Base-by-base conservation (phyloP, 2,888 invertebrate genomes). In the Dolichomitus sp. region DNA sequence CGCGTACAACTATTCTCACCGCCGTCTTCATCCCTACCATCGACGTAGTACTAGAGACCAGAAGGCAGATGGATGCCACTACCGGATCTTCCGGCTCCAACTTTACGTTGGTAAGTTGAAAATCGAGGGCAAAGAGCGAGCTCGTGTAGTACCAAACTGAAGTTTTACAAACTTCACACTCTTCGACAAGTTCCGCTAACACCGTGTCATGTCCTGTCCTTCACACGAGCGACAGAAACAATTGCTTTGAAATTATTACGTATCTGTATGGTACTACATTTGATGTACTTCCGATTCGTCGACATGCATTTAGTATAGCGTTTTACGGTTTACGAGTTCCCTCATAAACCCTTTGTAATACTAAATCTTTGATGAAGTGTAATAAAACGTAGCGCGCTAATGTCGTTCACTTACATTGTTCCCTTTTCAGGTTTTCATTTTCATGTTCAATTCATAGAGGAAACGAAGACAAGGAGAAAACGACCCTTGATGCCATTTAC, bases 81-180 rank as follows among this genome's bases (percentile, higher is more conserved):
- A 66, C 17, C 65, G 45, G 65, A 66, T 66, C 66, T 66, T 66
- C 50, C 50, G 30, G 50, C 66, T 50, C 27, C 48, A 50, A 66
- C 30, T 40, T 66, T 48, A 30, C 66, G 66, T 48, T 33, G 19
- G 33, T n/a, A 66, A 66, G 48, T 66, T 66, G 48, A 66, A 50
- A 66, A 66, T 66, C 30, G 66, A 66, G 48, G 66, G 50, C 66
- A 33, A 66, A 66, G 66, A 66, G 66, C 17, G 48, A 50, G 66
- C 14, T 50, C 66, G 66, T 50, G 66, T 50, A 66, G 45, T 33
- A 30, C 48, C 50, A 33, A 33, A 50, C 40, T 19, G 6, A 9
- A 30, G 66, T 33, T 66, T 66, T 48, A n/a, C 48, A 66, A 66
- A 66, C 48, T 66, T 48, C 17, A 48, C 66, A 48, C 48, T 66